A percentile compares a stretch with the other conserved stretches of the same genome.
Conservation (phyloP, 2,888 invertebrate species). For the Platerodrilus igneus region DNA sequence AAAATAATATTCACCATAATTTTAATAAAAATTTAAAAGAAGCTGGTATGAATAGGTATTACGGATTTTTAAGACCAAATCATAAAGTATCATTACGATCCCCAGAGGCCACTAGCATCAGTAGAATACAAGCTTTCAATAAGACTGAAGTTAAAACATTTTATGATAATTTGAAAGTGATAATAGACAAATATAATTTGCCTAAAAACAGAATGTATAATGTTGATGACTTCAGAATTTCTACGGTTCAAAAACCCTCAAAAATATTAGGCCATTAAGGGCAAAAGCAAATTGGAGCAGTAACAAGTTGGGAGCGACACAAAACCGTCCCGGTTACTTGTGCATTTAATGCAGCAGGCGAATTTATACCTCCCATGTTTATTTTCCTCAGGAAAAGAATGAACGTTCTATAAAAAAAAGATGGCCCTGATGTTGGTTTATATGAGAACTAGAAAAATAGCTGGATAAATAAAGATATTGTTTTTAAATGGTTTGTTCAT, state of each 20-base stretch:
- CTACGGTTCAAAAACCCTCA: slow-evolving; percentile 32
- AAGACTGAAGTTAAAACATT: slow-evolving; percentile 23
- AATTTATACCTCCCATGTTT: slow-evolving; percentile 6
- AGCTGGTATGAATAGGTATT: slow-evolving; percentile 54
- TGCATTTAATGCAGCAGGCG: slow-evolving; percentile 6
- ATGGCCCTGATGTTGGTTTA: slow-evolving; percentile 8
- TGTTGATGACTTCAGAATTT: slow-evolving; percentile 33
- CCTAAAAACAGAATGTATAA: slow-evolving; percentile 30
- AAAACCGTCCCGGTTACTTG: slow-evolving; percentile 24
- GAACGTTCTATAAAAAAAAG: slow-evolving; percentile 1
- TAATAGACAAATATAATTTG: slow-evolving; percentile 17
- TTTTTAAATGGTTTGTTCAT: slow-evolving; percentile 10
- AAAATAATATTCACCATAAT: slow-evolving; percentile 25
- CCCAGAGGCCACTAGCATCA: slow-evolving; percentile 35
- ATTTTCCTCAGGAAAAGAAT: slow-evolving; percentile 4
- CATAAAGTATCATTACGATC: slow-evolving; percentile 26
- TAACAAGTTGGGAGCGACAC: slow-evolving; percentile 33
- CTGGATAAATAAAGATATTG: slow-evolving; percentile 10
- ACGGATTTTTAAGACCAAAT: slow-evolving; percentile 52
- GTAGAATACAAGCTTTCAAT: slow-evolving; percentile 33
- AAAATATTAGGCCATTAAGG: slow-evolving; percentile 34
- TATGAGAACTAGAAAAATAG: slow-evolving; percentile 5
- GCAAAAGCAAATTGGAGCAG: slow-evolving; percentile 30
- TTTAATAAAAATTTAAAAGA: slow-evolving; percentile 35
- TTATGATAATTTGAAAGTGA: slow-evolving; percentile 14